These are phyloP conservation scores for Chaetorhynchus papuensis DNA, from an alignment of 2,113 vertebrate species.

Conservation along the genomic window DNA sequence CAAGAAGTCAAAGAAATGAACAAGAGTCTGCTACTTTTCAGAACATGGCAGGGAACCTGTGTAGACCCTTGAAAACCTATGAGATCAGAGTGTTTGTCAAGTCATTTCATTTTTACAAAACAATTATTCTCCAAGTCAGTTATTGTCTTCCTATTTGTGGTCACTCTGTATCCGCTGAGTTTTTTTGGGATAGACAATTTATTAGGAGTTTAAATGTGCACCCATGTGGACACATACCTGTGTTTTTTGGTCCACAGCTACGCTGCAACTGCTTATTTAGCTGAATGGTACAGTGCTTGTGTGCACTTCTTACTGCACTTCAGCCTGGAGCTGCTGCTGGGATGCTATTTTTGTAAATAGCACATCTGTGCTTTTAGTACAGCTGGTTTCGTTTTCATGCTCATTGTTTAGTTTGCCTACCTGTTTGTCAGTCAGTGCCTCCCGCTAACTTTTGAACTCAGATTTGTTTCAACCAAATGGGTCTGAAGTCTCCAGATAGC, in stretches of 20 bases:
- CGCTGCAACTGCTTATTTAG: background rate
- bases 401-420: background rate
- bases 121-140: background rate
- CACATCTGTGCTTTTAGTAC: background rate
- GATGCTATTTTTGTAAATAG: background rate
- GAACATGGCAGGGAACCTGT: background rate
- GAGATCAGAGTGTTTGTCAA: background rate
- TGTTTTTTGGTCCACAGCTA: background rate
- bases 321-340: background rate
- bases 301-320: background rate
- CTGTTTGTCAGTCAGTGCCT: background rate
- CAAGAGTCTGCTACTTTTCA: background rate
- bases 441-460: background rate
- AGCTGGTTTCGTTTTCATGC: background rate
- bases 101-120: background rate
- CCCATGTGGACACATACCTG: fast-evolving
- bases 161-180: background rate
- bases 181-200: background rate
- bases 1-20: background rate
- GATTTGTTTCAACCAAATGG: background rate
- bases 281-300: background rate
- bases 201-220: background rate
- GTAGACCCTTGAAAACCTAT: background rate
- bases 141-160: background rate
- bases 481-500: background rate